These are phyloP conservation scores for Neofelis nebulosa DNA, from an alignment of 2,113 vertebrate genomes.

Conservation along the genomic window DNA sequence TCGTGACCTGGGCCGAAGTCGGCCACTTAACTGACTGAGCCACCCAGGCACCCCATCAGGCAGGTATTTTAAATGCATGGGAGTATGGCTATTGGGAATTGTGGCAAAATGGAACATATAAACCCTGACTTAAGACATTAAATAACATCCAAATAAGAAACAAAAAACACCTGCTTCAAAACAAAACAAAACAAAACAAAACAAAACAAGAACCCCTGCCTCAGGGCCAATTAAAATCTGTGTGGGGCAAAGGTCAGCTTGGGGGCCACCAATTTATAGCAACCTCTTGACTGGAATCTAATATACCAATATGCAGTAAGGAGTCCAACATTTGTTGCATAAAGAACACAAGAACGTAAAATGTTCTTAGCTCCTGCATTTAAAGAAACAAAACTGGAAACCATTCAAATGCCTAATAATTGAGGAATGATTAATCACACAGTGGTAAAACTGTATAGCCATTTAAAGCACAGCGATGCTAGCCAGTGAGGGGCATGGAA, in stretches of 20 bases:
- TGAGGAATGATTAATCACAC: background rate
- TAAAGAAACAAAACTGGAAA: slow-evolving; percentile 4
- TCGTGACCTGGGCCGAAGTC: too few relatives aligned
- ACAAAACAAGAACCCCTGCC: background rate
- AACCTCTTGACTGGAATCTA: background rate
- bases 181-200: background rate
- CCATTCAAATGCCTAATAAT: background rate
- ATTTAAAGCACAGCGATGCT: background rate
- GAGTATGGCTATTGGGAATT: background rate
- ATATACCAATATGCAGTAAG: background rate
- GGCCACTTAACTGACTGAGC: too few relatives aligned
- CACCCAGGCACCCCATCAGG: too few relatives aligned
- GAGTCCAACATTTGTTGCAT: background rate
- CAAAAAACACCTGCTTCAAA: background rate
- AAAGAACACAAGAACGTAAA: background rate
- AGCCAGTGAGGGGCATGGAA: background rate
- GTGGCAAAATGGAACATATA: background rate
- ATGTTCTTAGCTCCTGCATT: background rate
- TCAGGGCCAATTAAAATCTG: background rate
- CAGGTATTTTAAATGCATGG: background rate
- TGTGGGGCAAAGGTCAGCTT: background rate
- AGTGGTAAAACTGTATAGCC: background rate
- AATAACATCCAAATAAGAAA: background rate
- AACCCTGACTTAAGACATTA: background rate
- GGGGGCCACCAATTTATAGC: background rate